These are phyloP conservation scores for Tricholaema leucomelas DNA, from an alignment of 2,113 vertebrate species.

Conservation along the genomic window DNA sequence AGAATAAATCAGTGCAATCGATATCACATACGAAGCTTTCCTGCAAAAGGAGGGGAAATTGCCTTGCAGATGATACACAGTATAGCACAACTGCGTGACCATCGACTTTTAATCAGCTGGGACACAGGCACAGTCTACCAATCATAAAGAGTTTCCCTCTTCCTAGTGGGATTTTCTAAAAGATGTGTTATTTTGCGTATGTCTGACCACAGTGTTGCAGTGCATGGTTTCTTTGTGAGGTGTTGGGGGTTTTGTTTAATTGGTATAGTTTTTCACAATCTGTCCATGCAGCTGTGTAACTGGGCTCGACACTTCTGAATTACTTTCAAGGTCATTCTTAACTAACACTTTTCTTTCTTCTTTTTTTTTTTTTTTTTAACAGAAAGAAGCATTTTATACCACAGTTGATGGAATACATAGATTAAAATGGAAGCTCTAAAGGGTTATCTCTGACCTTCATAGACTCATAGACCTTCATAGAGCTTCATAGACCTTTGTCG, in stretches of 20 bases:
- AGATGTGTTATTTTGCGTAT: not conserved
- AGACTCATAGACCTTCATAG: not conserved
- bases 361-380: not conserved
- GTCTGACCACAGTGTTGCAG: not conserved
- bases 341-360: not conserved
- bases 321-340: not conserved
- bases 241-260: not conserved
- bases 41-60: constrained; percentile 6
- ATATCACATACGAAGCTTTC: constrained; percentile 33
- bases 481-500: not conserved
- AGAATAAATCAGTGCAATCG: not conserved
- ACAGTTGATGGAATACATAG: not conserved
- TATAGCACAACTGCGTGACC: not conserved
- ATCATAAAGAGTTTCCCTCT: not conserved
- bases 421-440: not conserved
- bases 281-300: not conserved
- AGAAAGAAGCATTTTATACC: not conserved
- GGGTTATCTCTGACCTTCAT: not conserved
- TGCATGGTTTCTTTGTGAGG: not conserved
- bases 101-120: constrained; percentile 12
- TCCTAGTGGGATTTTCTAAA: not conserved
- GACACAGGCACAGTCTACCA: not conserved
- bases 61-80: not conserved
- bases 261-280: not conserved
- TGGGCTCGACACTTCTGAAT: not conserved